Base-by-base conservation (phyloP, 2,888 invertebrate species). In the Mythimna pallens region DNA sequence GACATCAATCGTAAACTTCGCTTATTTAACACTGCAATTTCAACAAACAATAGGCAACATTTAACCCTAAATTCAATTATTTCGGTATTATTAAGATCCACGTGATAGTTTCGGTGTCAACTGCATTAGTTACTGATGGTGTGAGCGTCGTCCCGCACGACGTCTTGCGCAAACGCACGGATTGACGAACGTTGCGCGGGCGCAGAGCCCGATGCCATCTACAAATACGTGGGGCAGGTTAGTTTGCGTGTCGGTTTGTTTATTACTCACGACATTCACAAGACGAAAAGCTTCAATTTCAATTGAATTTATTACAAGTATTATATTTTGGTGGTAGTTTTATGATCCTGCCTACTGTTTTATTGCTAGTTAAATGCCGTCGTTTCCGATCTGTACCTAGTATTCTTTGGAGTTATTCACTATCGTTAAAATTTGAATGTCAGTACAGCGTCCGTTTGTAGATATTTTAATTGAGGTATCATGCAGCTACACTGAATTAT, bases 111-210 rank as follows among this genome's bases (percentile, higher is more conserved):
- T 69, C 54, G 69, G 72, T 86, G 85, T 86, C 86, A 85, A 86
- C 77, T 78, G 68, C 70, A 78, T 85, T 85, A 76, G 76, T 72
- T 73, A 68, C 72, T 77, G 84, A 86, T 78, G 80, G 81, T 84
- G 86, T 79, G 81, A 86, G 71, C 78, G 85, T n/a, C 80, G 73
- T 62, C 73, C 78, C 72, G 89, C 92, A 92, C 92, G 92, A 92
- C 81, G 73, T 82, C 70, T 92, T 91, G 90, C 88, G 88, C 88
- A 90, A 90, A 75, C 76, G 66, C 77, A 76, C 71, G 77, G 76
- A 82, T 84, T 86, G 87, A 87, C 80, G 76, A 82, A 77, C 83
- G 68, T 73, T 78, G 79, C 79, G 71, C 80, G 76, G 80, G 86
- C 82, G 87, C 76, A 76, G 77, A 86, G 86, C 78, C 65, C 81